Percentiles rank a stretch among this genome's conserved stretches.
Conservation (phyloP, 2,113 vertebrate species). For the Lepus timidus region DNA sequence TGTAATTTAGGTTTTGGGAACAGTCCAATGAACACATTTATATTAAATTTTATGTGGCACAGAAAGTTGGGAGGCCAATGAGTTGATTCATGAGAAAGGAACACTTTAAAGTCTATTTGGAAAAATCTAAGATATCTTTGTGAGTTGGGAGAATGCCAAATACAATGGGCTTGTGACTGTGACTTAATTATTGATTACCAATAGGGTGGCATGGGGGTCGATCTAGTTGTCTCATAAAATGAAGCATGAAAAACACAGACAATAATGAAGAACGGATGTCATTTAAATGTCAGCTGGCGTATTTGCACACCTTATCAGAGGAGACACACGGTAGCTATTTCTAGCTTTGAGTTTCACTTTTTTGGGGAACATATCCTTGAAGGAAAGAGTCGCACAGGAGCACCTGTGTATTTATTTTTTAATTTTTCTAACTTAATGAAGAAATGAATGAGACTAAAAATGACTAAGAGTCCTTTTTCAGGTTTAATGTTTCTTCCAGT, state of each 20-base stretch:
- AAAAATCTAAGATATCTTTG: background rate
- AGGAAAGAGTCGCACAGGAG: background rate
- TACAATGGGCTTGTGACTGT: background rate
- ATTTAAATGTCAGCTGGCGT: background rate
- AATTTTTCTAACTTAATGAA: background rate
- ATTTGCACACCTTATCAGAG: background rate
- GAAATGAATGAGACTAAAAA: slow-evolving; percentile 42
- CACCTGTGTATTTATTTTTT: background rate
- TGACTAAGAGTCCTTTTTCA: background rate
- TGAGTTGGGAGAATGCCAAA: background rate
- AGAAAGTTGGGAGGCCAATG: background rate
- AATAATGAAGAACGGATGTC: background rate
- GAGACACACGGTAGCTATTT: background rate
- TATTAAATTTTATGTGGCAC: background rate
- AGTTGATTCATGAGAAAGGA: background rate
- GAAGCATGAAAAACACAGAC: background rate
- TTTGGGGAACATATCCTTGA: background rate
- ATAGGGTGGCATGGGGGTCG: background rate
- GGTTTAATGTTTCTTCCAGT: slow-evolving; percentile 58
- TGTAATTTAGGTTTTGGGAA: background rate
- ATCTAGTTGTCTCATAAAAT: background rate
- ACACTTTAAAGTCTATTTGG: background rate
- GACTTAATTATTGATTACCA: background rate
- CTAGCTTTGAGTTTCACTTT: background rate
- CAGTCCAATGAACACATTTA: background rate